Evolutionary conservation across 2,113 vertebrate genomes (phyloP).

Genomic region (Mastomys natalensis): DNA sequence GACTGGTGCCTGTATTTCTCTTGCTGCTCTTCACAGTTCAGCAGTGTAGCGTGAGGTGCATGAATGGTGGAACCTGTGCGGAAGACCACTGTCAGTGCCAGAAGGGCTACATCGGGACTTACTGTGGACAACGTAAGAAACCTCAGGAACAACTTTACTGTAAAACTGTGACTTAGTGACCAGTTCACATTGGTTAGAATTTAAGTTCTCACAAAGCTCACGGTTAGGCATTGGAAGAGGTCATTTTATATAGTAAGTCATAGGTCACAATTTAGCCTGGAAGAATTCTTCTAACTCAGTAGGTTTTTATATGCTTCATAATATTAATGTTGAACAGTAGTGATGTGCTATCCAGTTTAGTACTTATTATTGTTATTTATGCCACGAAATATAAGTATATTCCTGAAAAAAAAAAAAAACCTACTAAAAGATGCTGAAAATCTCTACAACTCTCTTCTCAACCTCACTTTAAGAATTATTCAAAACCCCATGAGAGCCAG

Average conservation of each 20-base stretch:
- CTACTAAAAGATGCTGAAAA: not conserved
- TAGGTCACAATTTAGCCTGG: not conserved
- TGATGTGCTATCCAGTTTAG: constrained; percentile 4
- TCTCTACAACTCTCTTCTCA: not conserved
- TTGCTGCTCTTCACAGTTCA: constrained; percentile 82
- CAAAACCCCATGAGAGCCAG: not conserved
- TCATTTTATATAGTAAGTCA: not conserved
- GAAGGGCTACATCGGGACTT: constrained; percentile 89
- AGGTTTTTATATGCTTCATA: not conserved
- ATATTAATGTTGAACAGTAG: not conserved
- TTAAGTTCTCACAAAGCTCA: not conserved
- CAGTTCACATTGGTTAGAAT: not conserved
- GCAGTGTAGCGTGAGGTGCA: constrained; percentile 90
- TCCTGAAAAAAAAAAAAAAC: not conserved
- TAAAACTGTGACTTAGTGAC: not conserved
- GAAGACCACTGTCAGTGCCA: constrained; percentile 89
- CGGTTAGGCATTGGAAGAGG: not conserved
- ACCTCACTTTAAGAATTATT: not conserved
- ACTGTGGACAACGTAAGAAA: constrained; percentile 91
- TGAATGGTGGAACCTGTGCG: constrained; percentile 89
- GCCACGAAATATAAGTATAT: not conserved
- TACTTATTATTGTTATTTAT: not conserved
- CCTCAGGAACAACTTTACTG: not conserved
- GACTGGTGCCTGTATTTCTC: not conserved
- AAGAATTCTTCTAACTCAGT: constrained; percentile 1